phyloP scores from a whole-genome alignment of 2,888 invertebrate genomes.

The Eremobia ochroleuca region DNA sequence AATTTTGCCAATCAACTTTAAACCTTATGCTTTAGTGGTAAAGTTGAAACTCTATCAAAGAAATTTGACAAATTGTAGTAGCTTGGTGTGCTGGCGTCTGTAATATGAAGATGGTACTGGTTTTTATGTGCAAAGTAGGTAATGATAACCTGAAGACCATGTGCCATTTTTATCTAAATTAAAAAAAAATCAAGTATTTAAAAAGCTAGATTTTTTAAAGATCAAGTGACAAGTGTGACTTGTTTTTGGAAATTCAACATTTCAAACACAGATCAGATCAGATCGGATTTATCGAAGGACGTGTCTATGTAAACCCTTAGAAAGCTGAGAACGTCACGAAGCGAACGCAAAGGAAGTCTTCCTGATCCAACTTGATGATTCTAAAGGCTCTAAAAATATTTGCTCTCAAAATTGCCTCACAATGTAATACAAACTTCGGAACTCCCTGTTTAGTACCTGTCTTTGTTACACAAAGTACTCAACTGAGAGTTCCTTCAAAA shows the following conservation, averaged over 20 bases:
- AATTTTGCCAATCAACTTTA: too few relatives aligned
- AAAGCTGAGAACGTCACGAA: not conserved
- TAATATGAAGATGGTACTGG: not conserved
- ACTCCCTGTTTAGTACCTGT: conserved; percentile 74
- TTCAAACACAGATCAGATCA: not conserved
- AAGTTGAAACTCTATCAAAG: too few relatives aligned
- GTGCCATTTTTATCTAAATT: not conserved
- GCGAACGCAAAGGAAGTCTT: not conserved
- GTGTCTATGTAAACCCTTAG: not conserved
- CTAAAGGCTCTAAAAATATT: conserved; percentile 34
- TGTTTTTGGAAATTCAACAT: not conserved
- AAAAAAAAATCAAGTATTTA: too few relatives aligned
- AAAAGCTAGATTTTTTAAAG: not conserved
- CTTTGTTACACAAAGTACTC: conserved; percentile 77
- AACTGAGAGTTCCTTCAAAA: conserved; percentile 74
- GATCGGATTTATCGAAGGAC: not conserved
- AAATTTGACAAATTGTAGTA: too few relatives aligned
- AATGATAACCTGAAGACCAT: not conserved
- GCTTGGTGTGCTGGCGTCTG: too few relatives aligned
- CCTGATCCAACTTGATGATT: conserved; percentile 17
- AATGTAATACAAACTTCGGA: conserved; percentile 73
- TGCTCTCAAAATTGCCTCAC: conserved; percentile 59
- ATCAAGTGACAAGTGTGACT: not conserved
- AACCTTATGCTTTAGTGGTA: too few relatives aligned
- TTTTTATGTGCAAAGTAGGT: not conserved